Percentiles rank a stretch among this genome's conserved stretches.
Evolutionary conservation across 1,140 invertebrate species (phyloP).

Genomic region (Teleogryllus occipitalis): DNA sequence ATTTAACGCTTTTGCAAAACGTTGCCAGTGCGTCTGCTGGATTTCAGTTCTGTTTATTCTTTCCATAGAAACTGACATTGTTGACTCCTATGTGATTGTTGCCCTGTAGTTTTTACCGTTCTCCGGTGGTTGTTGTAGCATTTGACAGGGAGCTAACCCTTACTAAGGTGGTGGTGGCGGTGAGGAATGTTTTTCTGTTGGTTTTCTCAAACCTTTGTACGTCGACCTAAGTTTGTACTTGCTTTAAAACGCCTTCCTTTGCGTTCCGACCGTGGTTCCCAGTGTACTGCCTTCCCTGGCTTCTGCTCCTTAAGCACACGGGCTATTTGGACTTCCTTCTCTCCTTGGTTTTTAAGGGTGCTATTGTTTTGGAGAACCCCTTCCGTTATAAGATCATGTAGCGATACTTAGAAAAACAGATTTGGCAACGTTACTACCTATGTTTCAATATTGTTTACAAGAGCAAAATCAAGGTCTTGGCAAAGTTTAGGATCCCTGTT

Average conservation of each 20-base stretch:
- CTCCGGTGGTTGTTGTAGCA: slow-evolving; percentile 31
- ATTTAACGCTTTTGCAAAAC: slow-evolving; percentile 15
- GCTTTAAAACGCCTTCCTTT: neutral
- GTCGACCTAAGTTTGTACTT: neutral
- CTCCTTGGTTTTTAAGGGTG: slow-evolving; percentile 21
- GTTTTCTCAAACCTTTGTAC: slow-evolving; percentile 13
- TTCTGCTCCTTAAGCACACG: slow-evolving; percentile 19
- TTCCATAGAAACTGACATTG: slow-evolving; percentile 26
- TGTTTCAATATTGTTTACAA: slow-evolving; percentile 16
- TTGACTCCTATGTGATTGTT: slow-evolving; percentile 31
- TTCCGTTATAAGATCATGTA: slow-evolving; percentile 17
- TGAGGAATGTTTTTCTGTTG: slow-evolving; percentile 26
- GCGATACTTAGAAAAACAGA: slow-evolving; percentile 19
- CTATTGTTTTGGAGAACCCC: slow-evolving; percentile 23
- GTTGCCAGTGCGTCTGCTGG: slow-evolving; percentile 25
- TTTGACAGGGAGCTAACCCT: slow-evolving; percentile 26
- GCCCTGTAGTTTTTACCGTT: slow-evolving; percentile 31
- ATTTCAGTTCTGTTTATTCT: slow-evolving; percentile 24
- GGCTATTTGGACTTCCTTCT: slow-evolving; percentile 18
- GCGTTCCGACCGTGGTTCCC: neutral
- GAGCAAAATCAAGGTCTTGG: slow-evolving; percentile 26
- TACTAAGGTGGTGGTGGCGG: slow-evolving; percentile 24
- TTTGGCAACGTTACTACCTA: slow-evolving; percentile 16
- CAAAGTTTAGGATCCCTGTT: slow-evolving; percentile 31
- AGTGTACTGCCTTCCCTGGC: neutral